phyloP scores from a whole-genome alignment of 2,888 invertebrate species.

The Heteromyza rotundicornis region DNA sequence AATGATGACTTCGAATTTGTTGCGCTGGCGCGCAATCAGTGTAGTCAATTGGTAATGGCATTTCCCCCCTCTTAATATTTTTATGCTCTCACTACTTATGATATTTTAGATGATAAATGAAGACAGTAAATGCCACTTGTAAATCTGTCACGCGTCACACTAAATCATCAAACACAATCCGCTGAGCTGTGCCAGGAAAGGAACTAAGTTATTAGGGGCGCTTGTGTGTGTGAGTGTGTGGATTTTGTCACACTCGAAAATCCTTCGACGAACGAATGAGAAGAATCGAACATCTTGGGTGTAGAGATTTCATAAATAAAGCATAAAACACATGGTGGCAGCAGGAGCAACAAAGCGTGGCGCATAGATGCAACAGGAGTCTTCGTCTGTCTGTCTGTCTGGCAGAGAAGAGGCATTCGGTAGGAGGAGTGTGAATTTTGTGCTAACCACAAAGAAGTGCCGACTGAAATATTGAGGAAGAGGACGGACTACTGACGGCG shows the following conservation, averaged over 20 bases:
- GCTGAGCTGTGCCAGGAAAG: no score
- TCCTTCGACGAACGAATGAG: no score
- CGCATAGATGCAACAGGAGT: no score
- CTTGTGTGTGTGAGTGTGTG: no score
- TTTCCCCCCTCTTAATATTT: background rate
- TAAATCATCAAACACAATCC: slow-evolving; percentile 53
- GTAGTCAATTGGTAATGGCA: slow-evolving; percentile 7
- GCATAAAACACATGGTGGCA: background rate
- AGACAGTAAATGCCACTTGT: slow-evolving; percentile 53
- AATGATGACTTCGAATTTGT: slow-evolving; percentile 24
- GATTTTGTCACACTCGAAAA: slow-evolving; percentile 32
- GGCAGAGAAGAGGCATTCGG: background rate
- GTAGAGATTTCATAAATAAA: slow-evolving; percentile 14
- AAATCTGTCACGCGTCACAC: slow-evolving; percentile 59
- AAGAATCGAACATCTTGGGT: slow-evolving; percentile 39
- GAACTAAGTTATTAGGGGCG: slow-evolving; percentile 9
- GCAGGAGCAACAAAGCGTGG: background rate
- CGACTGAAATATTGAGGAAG: background rate
- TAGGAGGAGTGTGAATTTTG: slow-evolving; percentile 1
- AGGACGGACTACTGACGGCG: background rate
- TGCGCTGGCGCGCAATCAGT: slow-evolving; percentile 21
- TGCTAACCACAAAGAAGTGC: background rate
- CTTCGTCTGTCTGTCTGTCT: no score
- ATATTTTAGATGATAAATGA: slow-evolving; percentile 49
- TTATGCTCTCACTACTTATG: background rate